Conservation (phyloP, 2,113 vertebrate genomes). For the Triplophysa dalaica region DNA sequence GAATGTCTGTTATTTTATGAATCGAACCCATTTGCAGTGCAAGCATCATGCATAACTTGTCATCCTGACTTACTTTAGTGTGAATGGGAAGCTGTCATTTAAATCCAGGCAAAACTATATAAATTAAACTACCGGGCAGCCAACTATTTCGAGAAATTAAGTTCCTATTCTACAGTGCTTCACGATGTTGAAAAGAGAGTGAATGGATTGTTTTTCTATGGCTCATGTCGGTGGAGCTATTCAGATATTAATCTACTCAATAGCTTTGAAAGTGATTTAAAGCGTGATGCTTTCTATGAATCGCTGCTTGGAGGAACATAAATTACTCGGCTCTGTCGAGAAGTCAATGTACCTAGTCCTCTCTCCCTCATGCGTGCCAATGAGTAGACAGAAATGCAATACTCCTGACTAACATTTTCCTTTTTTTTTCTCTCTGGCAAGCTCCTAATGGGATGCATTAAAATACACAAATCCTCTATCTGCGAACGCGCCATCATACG, state of each 20-base stretch:
- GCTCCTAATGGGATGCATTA: no score
- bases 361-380: neutral
- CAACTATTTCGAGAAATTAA: neutral
- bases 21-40: no score
- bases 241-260: constrained; percentile 24
- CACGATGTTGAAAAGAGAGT: neutral
- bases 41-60: no score
- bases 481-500: neutral
- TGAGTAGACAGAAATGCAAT: neutral
- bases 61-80: neutral
- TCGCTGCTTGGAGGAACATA: constrained; percentile 7
- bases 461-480: neutral
- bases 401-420: neutral
- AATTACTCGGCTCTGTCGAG: neutral
- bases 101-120: no score
- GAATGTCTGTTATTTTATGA: no score
- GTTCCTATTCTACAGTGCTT: neutral
- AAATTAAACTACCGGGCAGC: no score
- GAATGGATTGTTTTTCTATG: constrained; percentile 7
- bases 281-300: neutral
- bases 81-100: neutral
- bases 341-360: neutral
- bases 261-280: constrained; percentile 3
- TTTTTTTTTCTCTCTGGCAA: neutral
- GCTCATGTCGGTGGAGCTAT: neutral